These are phyloP conservation scores for Molossus molossus DNA, from an alignment of 2,797 vertebrate species.

Conservation along the genomic window DNA sequence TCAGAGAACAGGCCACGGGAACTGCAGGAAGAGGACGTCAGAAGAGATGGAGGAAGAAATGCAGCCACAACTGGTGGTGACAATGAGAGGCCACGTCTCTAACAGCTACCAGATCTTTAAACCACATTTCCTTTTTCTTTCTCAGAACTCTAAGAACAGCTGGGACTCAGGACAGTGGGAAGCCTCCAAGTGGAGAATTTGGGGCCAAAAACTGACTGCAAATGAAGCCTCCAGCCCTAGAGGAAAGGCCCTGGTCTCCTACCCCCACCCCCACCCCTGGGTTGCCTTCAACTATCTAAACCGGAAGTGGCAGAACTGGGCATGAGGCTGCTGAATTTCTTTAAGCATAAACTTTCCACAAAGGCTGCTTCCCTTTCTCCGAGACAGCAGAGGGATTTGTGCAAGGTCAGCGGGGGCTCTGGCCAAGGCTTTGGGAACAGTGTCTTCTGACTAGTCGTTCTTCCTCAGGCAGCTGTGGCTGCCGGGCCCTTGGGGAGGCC, in stretches of 20 bases:
- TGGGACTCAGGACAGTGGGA: neutral
- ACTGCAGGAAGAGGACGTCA: neutral
- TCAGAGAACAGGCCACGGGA: neutral
- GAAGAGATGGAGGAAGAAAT: neutral
- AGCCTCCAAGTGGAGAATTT: neutral
- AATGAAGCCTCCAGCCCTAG: neutral
- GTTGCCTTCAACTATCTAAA: neutral
- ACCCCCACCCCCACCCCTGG: neutral
- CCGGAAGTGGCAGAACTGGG: neutral
- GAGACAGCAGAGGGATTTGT: neutral
- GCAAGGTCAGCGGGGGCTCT: neutral
- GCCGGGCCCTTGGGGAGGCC: neutral
- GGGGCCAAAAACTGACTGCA: neutral
- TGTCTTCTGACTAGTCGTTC: neutral
- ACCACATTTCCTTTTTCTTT: neutral
- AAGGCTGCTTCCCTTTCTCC: neutral
- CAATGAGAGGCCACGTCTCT: neutral
- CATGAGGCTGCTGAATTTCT: neutral
- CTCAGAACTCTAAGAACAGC: neutral
- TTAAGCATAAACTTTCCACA: neutral
- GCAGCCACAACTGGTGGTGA: neutral
- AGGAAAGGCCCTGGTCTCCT: neutral
- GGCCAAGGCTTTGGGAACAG: neutral
- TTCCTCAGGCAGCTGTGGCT: neutral
- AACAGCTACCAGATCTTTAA: neutral